A percentile compares a stretch with the other conserved stretches of the same genome.
Evolutionary conservation across 1,140 invertebrate species (phyloP).

Genomic region (Anastrepha ludens): DNA sequence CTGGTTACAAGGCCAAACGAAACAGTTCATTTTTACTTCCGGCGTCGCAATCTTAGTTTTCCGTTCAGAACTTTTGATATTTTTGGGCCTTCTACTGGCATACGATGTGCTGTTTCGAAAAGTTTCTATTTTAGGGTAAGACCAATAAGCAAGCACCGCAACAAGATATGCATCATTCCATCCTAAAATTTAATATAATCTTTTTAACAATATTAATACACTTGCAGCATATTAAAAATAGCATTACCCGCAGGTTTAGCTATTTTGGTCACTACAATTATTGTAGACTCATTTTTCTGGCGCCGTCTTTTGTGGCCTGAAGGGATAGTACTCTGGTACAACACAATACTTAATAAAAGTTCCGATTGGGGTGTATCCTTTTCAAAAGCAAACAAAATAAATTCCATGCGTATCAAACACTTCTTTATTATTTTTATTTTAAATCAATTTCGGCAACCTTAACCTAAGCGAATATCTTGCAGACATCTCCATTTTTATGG

Average conservation of each 20-base stretch:
- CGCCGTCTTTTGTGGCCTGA: conserved; percentile 94
- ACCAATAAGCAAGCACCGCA: background rate
- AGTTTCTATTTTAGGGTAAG: conserved; percentile 76
- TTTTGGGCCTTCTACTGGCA: conserved; percentile 91
- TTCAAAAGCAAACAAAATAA: conserved; percentile 51
- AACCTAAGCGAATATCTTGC: conserved; percentile 52
- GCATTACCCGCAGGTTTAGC: conserved; percentile 82
- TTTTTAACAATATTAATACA: conserved; percentile 38
- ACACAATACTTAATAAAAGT: conserved; percentile 95
- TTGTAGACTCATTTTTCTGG: conserved; percentile 97
- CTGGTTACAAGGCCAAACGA: conserved; percentile 88
- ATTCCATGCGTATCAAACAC: too few relatives aligned
- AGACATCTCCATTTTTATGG: conserved; percentile 97
- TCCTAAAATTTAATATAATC: background rate
- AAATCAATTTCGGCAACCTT: conserved; percentile 19
- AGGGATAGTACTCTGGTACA: conserved; percentile 97
- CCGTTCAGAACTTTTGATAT: conserved; percentile 89
- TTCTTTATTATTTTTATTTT: conserved; percentile 53
- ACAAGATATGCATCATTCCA: conserved; percentile 14
- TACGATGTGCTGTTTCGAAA: conserved; percentile 83
- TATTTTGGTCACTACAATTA: conserved; percentile 83
- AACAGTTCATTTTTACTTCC: conserved; percentile 87
- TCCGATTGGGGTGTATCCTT: conserved; percentile 93
- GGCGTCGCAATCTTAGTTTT: conserved; percentile 94
- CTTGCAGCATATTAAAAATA: conserved; percentile 82